These are phyloP conservation scores for Agrochola lota DNA, from an alignment of 2,888 invertebrate species.

Conservation along the genomic window DNA sequence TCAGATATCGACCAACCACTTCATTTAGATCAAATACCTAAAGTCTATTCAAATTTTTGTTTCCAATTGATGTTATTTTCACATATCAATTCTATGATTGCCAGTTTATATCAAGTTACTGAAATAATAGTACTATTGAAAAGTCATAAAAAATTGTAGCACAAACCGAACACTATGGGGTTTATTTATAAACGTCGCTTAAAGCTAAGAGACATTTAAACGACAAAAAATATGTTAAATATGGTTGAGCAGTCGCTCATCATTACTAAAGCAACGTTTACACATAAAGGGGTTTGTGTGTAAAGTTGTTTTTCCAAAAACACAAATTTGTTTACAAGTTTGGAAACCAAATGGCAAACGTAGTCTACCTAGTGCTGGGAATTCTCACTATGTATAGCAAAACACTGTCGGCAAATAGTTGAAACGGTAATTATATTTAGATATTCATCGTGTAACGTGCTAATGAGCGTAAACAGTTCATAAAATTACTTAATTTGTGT, in stretches of 20 bases:
- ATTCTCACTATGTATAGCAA: constrained; percentile 5
- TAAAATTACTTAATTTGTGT: constrained; percentile 34
- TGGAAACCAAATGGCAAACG: neutral
- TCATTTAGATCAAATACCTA: neutral
- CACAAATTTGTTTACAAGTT: neutral
- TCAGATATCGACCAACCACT: neutral
- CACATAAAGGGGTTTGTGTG: neutral
- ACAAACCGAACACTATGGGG: neutral
- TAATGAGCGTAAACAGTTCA: constrained; percentile 20
- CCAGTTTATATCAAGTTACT: too few species aligned
- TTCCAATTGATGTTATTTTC: neutral
- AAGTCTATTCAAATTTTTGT: neutral
- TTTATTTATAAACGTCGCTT: neutral
- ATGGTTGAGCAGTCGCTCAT: neutral
- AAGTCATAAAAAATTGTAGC: neutral
- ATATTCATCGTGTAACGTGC: constrained; percentile 34
- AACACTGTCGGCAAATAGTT: neutral
- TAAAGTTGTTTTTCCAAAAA: neutral
- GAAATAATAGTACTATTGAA: neutral
- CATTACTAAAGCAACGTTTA: neutral
- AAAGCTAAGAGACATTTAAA: neutral
- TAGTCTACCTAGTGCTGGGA: neutral
- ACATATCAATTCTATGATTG: neutral
- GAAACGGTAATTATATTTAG: constrained; percentile 20
- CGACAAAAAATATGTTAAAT: neutral